Base-by-base conservation (phyloP, 2,113 vertebrate genomes). In the Equus quagga region DNA sequence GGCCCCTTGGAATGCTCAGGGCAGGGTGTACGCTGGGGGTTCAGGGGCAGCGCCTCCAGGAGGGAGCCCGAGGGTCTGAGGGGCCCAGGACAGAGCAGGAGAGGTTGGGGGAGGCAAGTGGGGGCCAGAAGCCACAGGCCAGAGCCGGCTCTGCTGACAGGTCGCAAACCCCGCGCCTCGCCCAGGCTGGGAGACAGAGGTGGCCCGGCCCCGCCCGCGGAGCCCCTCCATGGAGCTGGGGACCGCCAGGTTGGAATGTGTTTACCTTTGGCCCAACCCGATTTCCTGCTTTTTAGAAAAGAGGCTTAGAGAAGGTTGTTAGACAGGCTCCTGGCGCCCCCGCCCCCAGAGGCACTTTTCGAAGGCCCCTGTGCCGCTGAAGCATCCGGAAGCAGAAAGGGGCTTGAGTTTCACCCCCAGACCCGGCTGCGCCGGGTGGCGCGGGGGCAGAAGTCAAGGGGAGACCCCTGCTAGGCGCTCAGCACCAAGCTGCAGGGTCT, bases 221-320 rank as follows among this genome's bases (percentile, higher is more conserved):
- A 65, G 82, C 90, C 93, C 87, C 62, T 69, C 60, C 41, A 17
- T 28, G 78, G 93, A 65, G 36, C 54, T 5, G 8, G 58, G 80
- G 91, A 79, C 84, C 2, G 24, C 86, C 73, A 36, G 93, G 81
- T 69, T 96, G 96, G 97, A 92, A 96, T 97, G 94, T 97, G 97
- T 97, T 97, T 97, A 90, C 91, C 96, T 95, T 97, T 33, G 72
- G 94, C 93, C 97, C 84, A 58, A 49, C 87, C 92, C 84, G 13
- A 54, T 85, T 97, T 94, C 94, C 97, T 97, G 96, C 98, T 84
- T 96, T 56, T 76, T 36, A 95, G 96, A 78, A 81, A 91, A 96
- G 88, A 88, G 88, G 94, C 96, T 97, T 82, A 93, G 46, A 78
- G 86, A 54, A 83, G 64, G 72, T 9, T 36, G 78, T 15, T n/a